Evolutionary conservation across 1,140 invertebrate genomes (phyloP).

Genomic region (Drosophila kohkoa): DNA sequence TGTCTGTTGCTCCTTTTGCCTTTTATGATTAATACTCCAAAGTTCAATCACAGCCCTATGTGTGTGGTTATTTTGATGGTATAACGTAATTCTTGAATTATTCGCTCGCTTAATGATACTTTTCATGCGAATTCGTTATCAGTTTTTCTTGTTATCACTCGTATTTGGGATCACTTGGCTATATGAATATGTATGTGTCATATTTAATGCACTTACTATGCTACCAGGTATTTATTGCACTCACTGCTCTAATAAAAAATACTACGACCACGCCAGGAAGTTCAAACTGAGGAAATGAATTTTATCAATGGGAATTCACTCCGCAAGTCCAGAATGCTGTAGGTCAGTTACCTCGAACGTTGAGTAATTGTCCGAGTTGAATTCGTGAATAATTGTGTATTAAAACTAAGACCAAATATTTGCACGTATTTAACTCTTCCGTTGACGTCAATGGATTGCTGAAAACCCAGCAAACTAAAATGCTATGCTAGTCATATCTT

Average conservation of each 20-base stretch:
- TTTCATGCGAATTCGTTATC: conserved; percentile 59
- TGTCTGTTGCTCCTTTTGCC: not conserved
- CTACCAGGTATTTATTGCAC: conserved; percentile 64
- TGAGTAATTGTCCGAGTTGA: conserved; percentile 14
- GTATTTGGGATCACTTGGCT: conserved; percentile 22
- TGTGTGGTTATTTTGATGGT: conserved; percentile 53
- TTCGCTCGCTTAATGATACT: conserved; percentile 49
- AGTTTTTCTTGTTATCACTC: conserved; percentile 4
- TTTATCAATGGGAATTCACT: conserved; percentile 69
- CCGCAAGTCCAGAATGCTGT: conserved; percentile 36
- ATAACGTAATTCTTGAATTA: conserved; percentile 60
- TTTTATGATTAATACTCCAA: conserved; percentile 71
- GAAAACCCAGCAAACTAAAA: not conserved
- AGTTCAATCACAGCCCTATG: conserved; percentile 48
- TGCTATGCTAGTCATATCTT: not conserved
- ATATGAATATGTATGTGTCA: conserved; percentile 60
- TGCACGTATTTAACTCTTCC: conserved; percentile 17
- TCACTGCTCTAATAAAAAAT: conserved; percentile 12
- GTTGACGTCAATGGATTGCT: conserved; percentile 37
- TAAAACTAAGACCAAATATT: conserved; percentile 20
- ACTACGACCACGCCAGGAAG: conserved; percentile 50
- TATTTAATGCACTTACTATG: conserved; percentile 30
- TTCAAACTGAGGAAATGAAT: conserved; percentile 52
- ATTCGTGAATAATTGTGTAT: conserved; percentile 24
- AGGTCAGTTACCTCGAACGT: conserved; percentile 50